These are phyloP conservation scores for Maccullochella peelii DNA, from an alignment of 2,113 vertebrate species.

Conservation along the genomic window DNA sequence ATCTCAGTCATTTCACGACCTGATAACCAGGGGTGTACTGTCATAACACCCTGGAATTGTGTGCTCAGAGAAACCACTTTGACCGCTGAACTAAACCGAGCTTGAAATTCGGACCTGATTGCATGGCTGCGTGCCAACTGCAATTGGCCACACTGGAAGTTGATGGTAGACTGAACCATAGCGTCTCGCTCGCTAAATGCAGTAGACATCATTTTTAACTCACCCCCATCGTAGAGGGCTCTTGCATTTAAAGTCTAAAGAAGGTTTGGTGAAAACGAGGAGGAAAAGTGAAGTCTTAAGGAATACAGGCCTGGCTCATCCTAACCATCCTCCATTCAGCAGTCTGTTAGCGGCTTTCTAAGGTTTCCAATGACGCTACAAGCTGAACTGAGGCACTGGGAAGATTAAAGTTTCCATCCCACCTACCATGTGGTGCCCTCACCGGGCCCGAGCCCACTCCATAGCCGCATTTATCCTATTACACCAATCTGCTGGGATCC, in stretches of 20 bases:
- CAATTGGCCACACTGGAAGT: conserved; percentile 70
- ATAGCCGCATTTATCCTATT: conserved; percentile 82
- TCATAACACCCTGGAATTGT: conserved; percentile 58
- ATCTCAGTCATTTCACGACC: conserved; percentile 33
- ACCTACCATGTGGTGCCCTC: conserved; percentile 79
- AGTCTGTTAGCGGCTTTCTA: conserved; percentile 63
- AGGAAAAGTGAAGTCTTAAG: conserved; percentile 24
- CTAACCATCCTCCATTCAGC: conserved; percentile 48
- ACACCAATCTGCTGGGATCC: conserved; percentile 80
- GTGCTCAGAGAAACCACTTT: conserved; percentile 29
- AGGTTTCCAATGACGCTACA: conserved; percentile 75
- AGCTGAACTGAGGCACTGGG: conserved; percentile 53
- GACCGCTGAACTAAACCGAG: conserved; percentile 67
- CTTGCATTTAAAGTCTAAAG: conserved; percentile 15
- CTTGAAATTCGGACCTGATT: conserved; percentile 80
- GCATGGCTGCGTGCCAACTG: conserved; percentile 55
- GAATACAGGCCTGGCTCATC: conserved; percentile 32
- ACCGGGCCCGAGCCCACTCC: conserved; percentile 58
- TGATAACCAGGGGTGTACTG: conserved; percentile 46
- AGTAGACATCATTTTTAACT: conserved; percentile 49
- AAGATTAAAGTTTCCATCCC: conserved; percentile 84
- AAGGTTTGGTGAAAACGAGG: conserved; percentile 32
- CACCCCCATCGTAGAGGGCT: neutral
- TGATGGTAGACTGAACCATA: conserved; percentile 82
- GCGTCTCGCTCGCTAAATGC: conserved; percentile 46